A percentile compares a stretch with the other conserved stretches of the same genome.
Evolutionary conservation across 2,797 vertebrate species (phyloP).

Genomic region (Mus caroli): DNA sequence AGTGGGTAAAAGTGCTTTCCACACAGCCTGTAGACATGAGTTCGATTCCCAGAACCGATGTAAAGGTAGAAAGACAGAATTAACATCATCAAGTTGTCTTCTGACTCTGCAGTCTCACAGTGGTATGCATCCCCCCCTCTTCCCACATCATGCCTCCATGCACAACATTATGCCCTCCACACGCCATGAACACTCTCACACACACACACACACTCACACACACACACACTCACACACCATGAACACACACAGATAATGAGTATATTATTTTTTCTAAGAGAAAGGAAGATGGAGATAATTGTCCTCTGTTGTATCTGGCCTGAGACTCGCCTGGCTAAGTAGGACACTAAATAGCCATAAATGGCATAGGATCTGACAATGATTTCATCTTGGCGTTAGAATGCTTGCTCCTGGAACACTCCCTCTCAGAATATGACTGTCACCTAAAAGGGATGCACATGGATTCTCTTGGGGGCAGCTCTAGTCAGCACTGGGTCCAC

Average conservation of each 20-base stretch:
- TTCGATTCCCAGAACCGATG: background rate
- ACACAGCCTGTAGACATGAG: too few species aligned
- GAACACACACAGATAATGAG: background rate
- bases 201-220: background rate
- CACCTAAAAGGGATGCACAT: background rate
- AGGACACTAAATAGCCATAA: background rate
- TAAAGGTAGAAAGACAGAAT: background rate
- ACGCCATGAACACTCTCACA: background rate
- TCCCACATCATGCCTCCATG: too few species aligned
- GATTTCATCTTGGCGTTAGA: background rate
- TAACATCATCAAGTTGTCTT: background rate
- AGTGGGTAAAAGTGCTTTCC: background rate
- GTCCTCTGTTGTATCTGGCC: background rate
- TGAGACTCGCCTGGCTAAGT: background rate
- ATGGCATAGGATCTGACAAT: background rate
- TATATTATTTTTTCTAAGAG: background rate
- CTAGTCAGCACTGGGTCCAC: background rate
- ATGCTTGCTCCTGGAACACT: background rate
- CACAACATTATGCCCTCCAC: too few species aligned
- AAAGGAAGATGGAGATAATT: background rate
- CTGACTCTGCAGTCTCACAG: background rate
- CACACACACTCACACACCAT: background rate
- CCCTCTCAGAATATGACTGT: background rate
- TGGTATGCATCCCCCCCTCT: rapidly evolving
- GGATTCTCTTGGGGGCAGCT: background rate